Base-by-base conservation (phyloP, 2,888 invertebrate species). In the Ormyrus pomaceus region DNA sequence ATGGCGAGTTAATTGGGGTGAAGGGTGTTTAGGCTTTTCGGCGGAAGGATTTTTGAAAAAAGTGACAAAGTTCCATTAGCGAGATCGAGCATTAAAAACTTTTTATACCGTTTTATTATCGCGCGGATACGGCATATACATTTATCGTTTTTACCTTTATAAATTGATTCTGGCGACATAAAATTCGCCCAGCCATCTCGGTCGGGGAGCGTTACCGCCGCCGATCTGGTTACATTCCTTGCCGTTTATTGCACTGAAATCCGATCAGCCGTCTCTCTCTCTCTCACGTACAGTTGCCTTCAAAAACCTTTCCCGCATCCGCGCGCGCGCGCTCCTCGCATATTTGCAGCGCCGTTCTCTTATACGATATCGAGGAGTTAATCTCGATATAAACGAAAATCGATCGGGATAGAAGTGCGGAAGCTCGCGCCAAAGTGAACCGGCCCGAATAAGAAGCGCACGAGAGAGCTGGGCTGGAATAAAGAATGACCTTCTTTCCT, bases 211-310 rank as follows among this genome's bases (percentile, higher is more conserved):
- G 61, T 76, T 75, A 68, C 58, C 55, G 13, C 45, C 34, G 46
- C 59, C 72, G 80, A 76, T 80, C 76, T 80, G 80, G 72, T 80
- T 76, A 76, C 76, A 76, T 71, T 76, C 56, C 65, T 66, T 68
- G 68, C 56, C 71, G 62, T 80, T 72, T 72, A 76, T 76, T 76
- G 76, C 76, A 51, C 61, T 72, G 72, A 76, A 76, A 80, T 66
- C 58, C 55, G 71, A 75, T 75, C 79, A 50, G 13, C 34, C 34
- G 48, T 62, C 46, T 19, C 64, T 45, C 34, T 66, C 34, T 62
- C 46, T 19, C 64, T 45, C 34, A 61, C 34, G n/a, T 51, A 53
- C 51, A 70, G 58, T 59, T 70, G 34, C n/a, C 19, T 53, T 62
- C 59, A 51, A 61, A 61, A 72, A 51, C 19, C 53, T 61, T 61